Evolutionary conservation across 2,113 vertebrate genomes (phyloP).

Genomic region (Elephantulus edwardii): DNA sequence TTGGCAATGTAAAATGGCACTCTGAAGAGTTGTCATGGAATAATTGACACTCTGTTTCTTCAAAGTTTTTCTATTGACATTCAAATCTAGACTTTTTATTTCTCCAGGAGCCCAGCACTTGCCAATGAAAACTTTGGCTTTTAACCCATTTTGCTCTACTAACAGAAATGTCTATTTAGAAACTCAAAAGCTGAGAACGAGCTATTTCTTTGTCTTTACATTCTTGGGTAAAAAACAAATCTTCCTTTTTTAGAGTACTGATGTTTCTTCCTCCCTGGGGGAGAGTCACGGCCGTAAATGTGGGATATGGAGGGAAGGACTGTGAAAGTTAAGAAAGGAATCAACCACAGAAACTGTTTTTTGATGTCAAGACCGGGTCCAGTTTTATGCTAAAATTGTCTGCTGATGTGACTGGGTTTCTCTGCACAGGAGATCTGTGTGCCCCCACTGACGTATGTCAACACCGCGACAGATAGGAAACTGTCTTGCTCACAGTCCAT

Average conservation of each 20-base stretch:
- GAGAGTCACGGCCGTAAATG: background rate
- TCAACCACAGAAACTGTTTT: background rate
- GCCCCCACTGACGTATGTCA: background rate
- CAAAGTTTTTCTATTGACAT: background rate
- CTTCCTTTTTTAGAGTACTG: background rate
- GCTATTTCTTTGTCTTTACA: slow-evolving; percentile 17
- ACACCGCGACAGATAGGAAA: background rate
- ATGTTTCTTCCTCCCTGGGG: background rate
- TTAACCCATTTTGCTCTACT: slow-evolving; percentile 8
- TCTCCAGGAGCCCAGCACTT: background rate
- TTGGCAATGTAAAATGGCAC: background rate
- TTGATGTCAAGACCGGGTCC: background rate
- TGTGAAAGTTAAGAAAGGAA: slow-evolving; percentile 1
- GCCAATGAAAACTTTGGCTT: background rate
- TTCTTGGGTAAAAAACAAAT: slow-evolving; percentile 46
- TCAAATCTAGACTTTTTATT: background rate
- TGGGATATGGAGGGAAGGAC: background rate
- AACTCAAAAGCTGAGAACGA: slow-evolving; percentile 28
- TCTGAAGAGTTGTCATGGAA: slow-evolving; percentile 6
- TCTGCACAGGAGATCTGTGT: background rate
- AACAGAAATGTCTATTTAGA: slow-evolving; percentile 54
- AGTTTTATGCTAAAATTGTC: background rate
- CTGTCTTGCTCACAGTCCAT: background rate
- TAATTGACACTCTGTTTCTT: background rate
- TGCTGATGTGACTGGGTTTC: background rate